Percentiles rank a stretch among this genome's conserved stretches.
phyloP scores from a whole-genome alignment of 2,113 vertebrate genomes.

The Pachycephala philippinensis region DNA sequence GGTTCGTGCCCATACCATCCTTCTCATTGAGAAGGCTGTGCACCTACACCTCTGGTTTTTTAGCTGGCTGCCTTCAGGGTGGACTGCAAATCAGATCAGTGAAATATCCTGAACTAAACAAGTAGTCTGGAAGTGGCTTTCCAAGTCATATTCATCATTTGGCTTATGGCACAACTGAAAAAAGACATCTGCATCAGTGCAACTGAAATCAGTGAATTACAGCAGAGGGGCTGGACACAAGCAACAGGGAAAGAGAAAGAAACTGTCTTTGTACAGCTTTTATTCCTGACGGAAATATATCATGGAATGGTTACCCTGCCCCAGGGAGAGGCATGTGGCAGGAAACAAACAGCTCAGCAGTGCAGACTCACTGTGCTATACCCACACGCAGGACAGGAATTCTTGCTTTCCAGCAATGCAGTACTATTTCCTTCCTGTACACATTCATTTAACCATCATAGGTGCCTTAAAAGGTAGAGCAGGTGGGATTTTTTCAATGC shows the following conservation, averaged over 20 bases:
- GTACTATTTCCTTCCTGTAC: not conserved
- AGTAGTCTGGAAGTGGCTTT: not conserved
- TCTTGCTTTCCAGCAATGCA: not conserved
- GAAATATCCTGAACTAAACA: not conserved
- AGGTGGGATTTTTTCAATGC: rapidly evolving
- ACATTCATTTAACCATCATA: not conserved
- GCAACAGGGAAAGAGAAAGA: not conserved
- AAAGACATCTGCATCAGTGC: not conserved
- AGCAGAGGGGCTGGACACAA: not conserved
- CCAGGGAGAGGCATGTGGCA: not conserved
- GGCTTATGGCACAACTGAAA: not conserved
- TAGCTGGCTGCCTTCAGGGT: not conserved
- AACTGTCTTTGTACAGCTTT: not conserved
- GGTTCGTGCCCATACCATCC: not conserved
- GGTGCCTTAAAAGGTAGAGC: not conserved
- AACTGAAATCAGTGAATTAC: not conserved
- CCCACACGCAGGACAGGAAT: not conserved
- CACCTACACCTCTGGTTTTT: not conserved
- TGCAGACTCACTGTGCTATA: rapidly evolving
- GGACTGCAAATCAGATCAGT: not conserved
- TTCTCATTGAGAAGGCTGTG: not conserved
- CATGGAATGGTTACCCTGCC: not conserved
- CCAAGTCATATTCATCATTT: not conserved
- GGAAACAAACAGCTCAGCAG: not conserved
- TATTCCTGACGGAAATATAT: not conserved